A percentile compares a stretch with the other conserved stretches of the same genome.
phyloP scores from a whole-genome alignment of 2,113 vertebrate genomes.

The Catagonus wagneri region DNA sequence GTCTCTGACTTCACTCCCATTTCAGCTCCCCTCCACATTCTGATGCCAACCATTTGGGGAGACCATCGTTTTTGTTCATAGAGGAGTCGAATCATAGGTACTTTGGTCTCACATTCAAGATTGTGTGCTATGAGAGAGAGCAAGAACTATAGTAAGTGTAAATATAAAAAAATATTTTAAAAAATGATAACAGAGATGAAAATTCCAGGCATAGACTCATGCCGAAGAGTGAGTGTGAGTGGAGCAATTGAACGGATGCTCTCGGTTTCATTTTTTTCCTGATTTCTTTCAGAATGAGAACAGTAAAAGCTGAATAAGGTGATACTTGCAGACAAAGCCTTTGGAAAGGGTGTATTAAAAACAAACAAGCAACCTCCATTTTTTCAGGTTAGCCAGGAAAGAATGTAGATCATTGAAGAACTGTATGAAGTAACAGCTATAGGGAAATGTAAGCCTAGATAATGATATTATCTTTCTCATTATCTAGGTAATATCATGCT shows the following conservation, averaged over 20 bases:
- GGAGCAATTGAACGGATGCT: not conserved
- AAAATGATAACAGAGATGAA: not conserved
- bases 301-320: not conserved
- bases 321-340: not conserved
- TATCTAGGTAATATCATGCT: not conserved
- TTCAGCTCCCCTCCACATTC: not conserved
- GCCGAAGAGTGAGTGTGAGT: not conserved
- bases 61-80: not conserved
- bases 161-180: not conserved
- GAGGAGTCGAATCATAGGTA: not conserved
- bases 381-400: not conserved
- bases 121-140: not conserved
- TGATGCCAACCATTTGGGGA: not conserved
- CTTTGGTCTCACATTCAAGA: not conserved
- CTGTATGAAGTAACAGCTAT: not conserved
- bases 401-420: not conserved
- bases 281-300: not conserved
- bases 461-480: not conserved
- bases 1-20: not conserved
- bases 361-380: not conserved
- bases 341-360: not conserved
- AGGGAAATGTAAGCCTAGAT: not conserved
- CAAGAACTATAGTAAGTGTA: not conserved
- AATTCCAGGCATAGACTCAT: not conserved
- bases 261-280: not conserved